These are phyloP conservation scores for Cyrtodaria siliqua DNA, from an alignment of 2,888 invertebrate genomes.

Conservation along the genomic window DNA sequence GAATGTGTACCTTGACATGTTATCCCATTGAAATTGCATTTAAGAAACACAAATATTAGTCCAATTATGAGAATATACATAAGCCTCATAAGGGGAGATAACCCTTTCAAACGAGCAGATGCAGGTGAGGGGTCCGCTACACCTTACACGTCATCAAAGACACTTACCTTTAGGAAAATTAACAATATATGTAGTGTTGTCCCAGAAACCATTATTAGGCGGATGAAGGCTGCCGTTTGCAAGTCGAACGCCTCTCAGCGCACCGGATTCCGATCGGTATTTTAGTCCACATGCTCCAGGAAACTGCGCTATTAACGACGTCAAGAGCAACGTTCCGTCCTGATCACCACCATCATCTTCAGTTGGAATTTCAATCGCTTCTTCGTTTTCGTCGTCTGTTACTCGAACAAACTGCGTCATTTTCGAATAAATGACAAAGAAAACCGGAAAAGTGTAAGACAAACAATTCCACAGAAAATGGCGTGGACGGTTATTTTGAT, in stretches of 20 bases:
- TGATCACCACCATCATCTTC: slow-evolving; percentile 91
- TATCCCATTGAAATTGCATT: too few species aligned
- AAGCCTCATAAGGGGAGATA: too few species aligned
- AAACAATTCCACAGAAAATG: too few species aligned
- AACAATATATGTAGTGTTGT: slow-evolving; percentile 89
- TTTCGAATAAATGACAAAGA: too few species aligned
- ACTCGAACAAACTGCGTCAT: slow-evolving; percentile 91
- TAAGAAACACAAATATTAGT: too few species aligned
- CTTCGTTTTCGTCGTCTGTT: slow-evolving; percentile 96
- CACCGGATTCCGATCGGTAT: slow-evolving; percentile 93
- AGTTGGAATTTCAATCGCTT: slow-evolving; percentile 97
- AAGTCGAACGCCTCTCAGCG: slow-evolving; percentile 88
- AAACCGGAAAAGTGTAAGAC: too few species aligned
- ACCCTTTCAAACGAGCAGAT: too few species aligned
- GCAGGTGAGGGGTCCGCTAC: too few species aligned
- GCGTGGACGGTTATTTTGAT: too few species aligned
- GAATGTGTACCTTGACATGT: too few species aligned
- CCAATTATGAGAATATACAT: too few species aligned
- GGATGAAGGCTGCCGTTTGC: slow-evolving; percentile 96
- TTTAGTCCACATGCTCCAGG: slow-evolving; percentile 99
- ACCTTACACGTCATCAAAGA: too few species aligned
- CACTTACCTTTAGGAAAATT: slow-evolving; percentile 89
- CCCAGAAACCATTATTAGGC: slow-evolving; percentile 91
- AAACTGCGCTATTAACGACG: slow-evolving; percentile 98
- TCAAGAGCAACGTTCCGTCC: slow-evolving; percentile 93